Base-by-base conservation (phyloP, 2,113 vertebrate genomes). In the Colossoma macropomum region DNA sequence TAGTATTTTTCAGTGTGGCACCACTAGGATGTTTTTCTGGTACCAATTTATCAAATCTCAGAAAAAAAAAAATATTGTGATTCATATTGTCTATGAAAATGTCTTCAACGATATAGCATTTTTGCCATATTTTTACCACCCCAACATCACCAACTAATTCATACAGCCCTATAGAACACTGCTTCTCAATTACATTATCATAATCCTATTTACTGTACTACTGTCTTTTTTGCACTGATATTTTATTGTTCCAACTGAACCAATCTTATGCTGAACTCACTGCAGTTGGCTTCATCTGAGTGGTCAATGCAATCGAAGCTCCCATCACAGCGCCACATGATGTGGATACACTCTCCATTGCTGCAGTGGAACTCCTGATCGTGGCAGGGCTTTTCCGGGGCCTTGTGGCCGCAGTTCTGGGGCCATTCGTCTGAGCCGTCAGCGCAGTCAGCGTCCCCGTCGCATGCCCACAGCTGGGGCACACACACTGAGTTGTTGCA, bases 371-470 rank as follows among this genome's bases (percentile, higher is more conserved):
- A 96, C 82, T 97, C 93, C 0, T 91, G 80, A 0, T 1, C 0
- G 0, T 71, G 27, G 77, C 96, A 98, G 41, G 66, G 85, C 0
- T 1, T 0, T 0, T 2, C 0, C 0, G 48, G 16, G 7, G 62
- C 0, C 0, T 2, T 80, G 0, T 30, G 87, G 0, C 8, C 83
- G 7, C 96, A 98, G 88, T 25, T 88, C 85, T 90, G 41, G 0
- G 90, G 92, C 90, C 94, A 94, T 92, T 98, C 97, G 0, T 98
- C 97, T 0, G 96, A 97, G 19, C 93, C 93, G 0, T 98, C 97
- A 0, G 60, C 0, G 23, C 97, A 98, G 90, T 98, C 97, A 0
- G 0, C 0, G 5, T 96, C 96, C 0, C 92, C 92, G 3, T 98
- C 96, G 0, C 97, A 98, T 62, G 77, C 89, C 97, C 96, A 97